These are phyloP conservation scores for Etheostoma spectabile DNA, from an alignment of 2,113 vertebrate species.

Conservation along the genomic window DNA sequence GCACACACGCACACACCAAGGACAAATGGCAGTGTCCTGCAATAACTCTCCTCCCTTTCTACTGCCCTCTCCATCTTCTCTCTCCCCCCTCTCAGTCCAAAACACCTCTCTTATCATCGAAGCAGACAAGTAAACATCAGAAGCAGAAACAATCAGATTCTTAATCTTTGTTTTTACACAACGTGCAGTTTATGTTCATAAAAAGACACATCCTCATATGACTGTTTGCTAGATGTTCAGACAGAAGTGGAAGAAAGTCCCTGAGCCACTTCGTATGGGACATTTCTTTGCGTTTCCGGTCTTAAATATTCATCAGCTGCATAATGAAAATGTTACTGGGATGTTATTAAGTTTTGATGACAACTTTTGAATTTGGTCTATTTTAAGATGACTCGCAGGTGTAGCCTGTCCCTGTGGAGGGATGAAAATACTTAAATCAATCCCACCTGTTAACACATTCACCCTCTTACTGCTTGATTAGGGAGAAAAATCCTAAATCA, in stretches of 20 bases:
- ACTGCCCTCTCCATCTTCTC: slow-evolving; percentile 26
- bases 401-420: not conserved
- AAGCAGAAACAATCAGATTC: not conserved
- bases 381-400: not conserved
- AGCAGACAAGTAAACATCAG: not conserved
- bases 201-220: not conserved
- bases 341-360: slow-evolving; percentile 39
- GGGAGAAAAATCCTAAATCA: no score
- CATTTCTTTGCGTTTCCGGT: not conserved
- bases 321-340: slow-evolving; percentile 23
- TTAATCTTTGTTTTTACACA: no score
- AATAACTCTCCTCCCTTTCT: slow-evolving; percentile 56
- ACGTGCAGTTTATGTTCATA: not conserved
- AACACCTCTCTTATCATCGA: not conserved
- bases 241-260: not conserved
- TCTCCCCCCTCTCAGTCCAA: slow-evolving; percentile 35
- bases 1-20: slow-evolving; percentile 34
- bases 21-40: slow-evolving; percentile 71
- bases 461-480: not conserved
- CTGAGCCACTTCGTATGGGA: not conserved
- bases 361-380: not conserved
- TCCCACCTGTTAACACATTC: no score
- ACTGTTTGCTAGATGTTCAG: not conserved
- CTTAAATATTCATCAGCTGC: slow-evolving; percentile 41
- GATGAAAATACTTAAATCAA: not conserved